phyloP scores from a whole-genome alignment of 2,113 vertebrate species.

The Oreochromis niloticus region DNA sequence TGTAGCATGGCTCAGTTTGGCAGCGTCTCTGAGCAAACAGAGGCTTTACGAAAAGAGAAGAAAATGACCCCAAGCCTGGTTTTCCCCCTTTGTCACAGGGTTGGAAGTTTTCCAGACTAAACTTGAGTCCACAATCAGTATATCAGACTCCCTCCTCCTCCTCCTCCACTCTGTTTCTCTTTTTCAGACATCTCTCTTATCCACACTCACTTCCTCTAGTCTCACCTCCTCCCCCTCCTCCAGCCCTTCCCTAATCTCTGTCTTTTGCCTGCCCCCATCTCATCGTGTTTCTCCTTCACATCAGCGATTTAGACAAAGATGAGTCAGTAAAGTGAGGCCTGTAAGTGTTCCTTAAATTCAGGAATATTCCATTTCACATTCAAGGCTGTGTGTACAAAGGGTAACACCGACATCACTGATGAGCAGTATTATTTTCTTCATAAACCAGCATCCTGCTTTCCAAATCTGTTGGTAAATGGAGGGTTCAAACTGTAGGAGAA shows the following conservation, averaged over 20 bases:
- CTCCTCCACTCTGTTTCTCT: neutral
- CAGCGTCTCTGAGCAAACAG: neutral
- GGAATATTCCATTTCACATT: neutral
- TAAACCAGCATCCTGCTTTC: neutral
- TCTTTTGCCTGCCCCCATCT: neutral
- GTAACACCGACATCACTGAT: neutral
- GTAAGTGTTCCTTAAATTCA: neutral
- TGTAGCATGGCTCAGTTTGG: neutral
- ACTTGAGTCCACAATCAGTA: slow-evolving; percentile 25
- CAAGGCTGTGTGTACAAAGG: neutral
- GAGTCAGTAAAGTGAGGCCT: neutral
- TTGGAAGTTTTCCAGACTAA: slow-evolving; percentile 52
- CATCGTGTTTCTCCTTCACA: neutral
- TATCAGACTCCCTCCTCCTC: slow-evolving; percentile 19
- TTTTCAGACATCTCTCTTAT: slow-evolving; percentile 39
- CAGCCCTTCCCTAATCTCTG: slow-evolving; percentile 11
- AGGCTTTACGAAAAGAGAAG: neutral
- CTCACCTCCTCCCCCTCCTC: slow-evolving; percentile 25
- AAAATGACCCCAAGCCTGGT: neutral
- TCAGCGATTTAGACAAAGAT: neutral
- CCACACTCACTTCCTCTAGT: slow-evolving; percentile 29
- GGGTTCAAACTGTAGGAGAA: neutral
- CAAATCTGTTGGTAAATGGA: neutral
- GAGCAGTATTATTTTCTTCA: neutral
- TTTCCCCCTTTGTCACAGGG: neutral